Percentiles rank a stretch among this genome's conserved stretches.
Conservation (phyloP, 2,797 vertebrate species). For the Anguilla marmorata region DNA sequence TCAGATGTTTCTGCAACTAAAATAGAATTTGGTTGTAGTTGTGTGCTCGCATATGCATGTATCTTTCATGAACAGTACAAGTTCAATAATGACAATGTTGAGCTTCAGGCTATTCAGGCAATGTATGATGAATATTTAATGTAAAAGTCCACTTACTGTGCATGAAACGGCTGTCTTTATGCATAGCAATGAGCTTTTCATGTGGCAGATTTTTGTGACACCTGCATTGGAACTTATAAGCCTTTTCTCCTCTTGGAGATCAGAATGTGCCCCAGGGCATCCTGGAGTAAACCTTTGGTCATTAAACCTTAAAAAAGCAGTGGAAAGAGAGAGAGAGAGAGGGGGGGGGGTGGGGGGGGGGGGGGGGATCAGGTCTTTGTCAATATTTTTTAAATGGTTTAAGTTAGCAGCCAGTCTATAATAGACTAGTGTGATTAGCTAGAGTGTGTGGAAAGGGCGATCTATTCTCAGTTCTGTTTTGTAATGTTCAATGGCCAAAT, state of each 20-base stretch:
- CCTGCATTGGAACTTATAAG: background rate
- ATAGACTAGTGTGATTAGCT: background rate
- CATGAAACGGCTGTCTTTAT: background rate
- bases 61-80: background rate
- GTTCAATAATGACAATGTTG: background rate
- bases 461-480: background rate
- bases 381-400: background rate
- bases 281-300: background rate
- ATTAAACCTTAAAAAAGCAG: background rate
- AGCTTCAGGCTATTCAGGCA: background rate
- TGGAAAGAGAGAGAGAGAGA: too few relatives aligned
- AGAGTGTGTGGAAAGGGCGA: background rate
- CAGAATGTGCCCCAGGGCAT: background rate
- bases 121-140: conserved; percentile 6
- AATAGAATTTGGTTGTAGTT: background rate
- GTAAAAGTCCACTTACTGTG: background rate
- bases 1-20: background rate
- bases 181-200: background rate
- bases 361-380: background rate
- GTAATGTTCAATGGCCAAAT: background rate
- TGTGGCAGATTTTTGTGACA: background rate
- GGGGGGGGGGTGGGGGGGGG: too few relatives aligned
- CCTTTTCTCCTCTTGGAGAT: background rate
- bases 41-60: background rate
- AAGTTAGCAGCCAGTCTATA: background rate